Conservation (phyloP, 2,113 vertebrate species). For the Heterochromis multidens region DNA sequence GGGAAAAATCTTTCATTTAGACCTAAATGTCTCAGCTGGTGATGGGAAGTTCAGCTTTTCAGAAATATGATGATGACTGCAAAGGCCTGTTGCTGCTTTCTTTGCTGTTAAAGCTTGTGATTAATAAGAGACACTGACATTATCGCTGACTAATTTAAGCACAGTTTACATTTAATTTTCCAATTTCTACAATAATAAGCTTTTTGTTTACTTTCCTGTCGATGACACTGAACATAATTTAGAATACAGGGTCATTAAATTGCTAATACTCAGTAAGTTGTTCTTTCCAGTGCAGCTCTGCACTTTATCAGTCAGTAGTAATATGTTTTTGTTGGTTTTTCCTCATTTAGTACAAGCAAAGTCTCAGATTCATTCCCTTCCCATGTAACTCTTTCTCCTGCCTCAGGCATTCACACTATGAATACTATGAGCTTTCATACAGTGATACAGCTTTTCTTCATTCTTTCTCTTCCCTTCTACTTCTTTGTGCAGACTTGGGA, state of each 20-base stretch:
- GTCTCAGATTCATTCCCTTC: constrained; percentile 21
- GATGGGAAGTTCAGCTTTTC: background rate
- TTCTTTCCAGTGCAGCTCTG: background rate
- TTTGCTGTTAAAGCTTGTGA: background rate
- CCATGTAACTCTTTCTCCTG: background rate
- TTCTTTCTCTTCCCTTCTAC: background rate
- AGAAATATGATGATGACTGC: background rate
- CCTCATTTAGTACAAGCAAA: background rate
- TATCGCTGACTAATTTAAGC: background rate
- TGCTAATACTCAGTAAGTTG: background rate
- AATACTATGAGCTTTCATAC: background rate
- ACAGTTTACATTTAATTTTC: constrained; percentile 9
- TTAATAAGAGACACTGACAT: background rate
- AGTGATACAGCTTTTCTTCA: background rate
- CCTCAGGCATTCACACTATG: background rate
- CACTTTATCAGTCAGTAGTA: constrained; percentile 14
- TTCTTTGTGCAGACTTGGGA: background rate
- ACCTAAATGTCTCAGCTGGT: background rate
- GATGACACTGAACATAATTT: background rate
- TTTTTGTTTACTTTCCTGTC: constrained; percentile 5
- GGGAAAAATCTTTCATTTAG: background rate
- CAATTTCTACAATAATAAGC: background rate
- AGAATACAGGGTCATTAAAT: background rate
- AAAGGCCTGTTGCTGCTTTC: background rate
- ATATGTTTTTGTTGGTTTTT: constrained; percentile 44